Percentiles rank a stretch among this genome's conserved stretches.
These are phyloP conservation scores for Archips xylosteana DNA, from an alignment of 2,888 invertebrate species.

Conservation along the genomic window DNA sequence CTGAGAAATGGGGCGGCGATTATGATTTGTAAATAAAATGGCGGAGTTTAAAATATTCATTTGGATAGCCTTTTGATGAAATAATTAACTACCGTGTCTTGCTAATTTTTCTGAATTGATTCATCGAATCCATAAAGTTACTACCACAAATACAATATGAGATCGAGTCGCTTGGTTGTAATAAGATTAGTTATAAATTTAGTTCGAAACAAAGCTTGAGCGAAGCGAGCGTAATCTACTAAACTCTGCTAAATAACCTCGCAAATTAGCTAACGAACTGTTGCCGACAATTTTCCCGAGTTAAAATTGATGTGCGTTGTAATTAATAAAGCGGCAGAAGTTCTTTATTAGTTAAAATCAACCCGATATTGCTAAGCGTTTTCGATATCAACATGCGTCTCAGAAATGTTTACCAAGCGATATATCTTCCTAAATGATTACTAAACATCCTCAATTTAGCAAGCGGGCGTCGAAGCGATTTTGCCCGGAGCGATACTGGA, in stretches of 20 bases:
- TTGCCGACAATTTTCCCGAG: slow-evolving; percentile 1
- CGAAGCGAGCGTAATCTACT: slow-evolving; percentile 24
- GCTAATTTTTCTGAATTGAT: background rate
- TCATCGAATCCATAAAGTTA: background rate
- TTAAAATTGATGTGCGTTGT: slow-evolving; percentile 13
- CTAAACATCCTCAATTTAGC: slow-evolving; percentile 70
- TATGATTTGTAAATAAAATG: slow-evolving; percentile 67
- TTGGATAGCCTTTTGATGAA: background rate
- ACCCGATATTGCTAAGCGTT: slow-evolving; percentile 4
- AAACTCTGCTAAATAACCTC: slow-evolving; percentile 14
- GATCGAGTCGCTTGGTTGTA: slow-evolving; percentile 10
- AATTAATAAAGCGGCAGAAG: slow-evolving; percentile 9
- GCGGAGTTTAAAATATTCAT: slow-evolving; percentile 15
- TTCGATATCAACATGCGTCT: slow-evolving; percentile 27
- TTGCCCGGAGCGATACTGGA: slow-evolving; percentile 69
- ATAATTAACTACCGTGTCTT: background rate
- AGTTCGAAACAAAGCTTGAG: slow-evolving; percentile 18
- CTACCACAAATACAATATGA: background rate
- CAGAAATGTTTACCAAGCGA: slow-evolving; percentile 30
- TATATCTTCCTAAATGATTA: slow-evolving; percentile 64
- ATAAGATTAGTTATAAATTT: slow-evolving; percentile 13
- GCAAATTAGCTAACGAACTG: slow-evolving; percentile 29
- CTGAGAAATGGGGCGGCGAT: slow-evolving; percentile 74
- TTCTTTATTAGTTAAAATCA: background rate
- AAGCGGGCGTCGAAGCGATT: slow-evolving; percentile 55